Evolutionary conservation across 2,888 invertebrate species (phyloP).

Genomic region (Hedychridium roseum): DNA sequence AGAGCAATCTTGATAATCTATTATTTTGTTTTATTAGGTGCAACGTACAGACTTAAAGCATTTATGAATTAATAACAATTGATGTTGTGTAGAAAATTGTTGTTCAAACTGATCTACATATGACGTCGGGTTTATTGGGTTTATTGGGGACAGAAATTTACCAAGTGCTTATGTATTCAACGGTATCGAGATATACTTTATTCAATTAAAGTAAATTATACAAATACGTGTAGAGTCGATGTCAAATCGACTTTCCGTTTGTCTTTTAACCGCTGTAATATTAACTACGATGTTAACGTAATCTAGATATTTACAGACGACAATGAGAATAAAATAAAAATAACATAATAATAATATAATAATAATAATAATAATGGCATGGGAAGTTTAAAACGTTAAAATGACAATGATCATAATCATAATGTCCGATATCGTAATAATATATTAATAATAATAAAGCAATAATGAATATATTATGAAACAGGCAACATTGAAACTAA

Average conservation of each 20-base stretch:
- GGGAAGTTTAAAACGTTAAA: constrained; percentile 19
- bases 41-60: too few species aligned
- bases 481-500: constrained; percentile 2
- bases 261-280: constrained; percentile 1
- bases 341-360: constrained; percentile 18
- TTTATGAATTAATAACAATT: too few species aligned
- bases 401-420: constrained; percentile 24
- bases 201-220: constrained; percentile 53
- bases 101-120: too few species aligned
- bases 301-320: constrained; percentile 12
- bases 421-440: constrained; percentile 26
- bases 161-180: too few species aligned
- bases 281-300: too few species aligned
- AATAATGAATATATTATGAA: constrained; percentile 7
- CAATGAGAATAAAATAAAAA: constrained; percentile 9
- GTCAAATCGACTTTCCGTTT: constrained; percentile 38
- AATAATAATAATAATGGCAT: constrained; percentile 37
- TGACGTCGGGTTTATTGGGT: too few species aligned
- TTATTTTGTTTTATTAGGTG: too few species aligned
- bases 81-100: too few species aligned
- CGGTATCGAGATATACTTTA: constrained; percentile 52
- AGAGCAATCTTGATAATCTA: too few species aligned
- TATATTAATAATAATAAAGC: constrained; percentile 20
- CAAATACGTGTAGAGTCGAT: constrained; percentile 42
- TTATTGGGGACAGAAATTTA: too few species aligned